Evolutionary conservation across 2,797 vertebrate genomes (phyloP), one percentile per base, ranked within the genome.

Genomic region (Pteronotus mesoamericanus): DNA sequence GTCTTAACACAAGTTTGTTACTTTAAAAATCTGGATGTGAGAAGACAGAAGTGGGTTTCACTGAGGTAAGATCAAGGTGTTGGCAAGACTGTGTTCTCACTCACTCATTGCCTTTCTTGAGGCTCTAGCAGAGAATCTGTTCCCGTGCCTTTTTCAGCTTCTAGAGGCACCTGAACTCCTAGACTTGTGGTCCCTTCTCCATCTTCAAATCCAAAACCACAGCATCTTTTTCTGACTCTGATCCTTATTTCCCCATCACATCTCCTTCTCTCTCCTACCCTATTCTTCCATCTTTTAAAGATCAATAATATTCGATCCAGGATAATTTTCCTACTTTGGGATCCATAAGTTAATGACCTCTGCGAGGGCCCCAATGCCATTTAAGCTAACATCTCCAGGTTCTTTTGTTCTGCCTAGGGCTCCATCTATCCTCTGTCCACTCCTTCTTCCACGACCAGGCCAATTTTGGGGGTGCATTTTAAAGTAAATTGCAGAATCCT

Each of bases 241-340:
- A 48, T 34, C 15, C 1, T 4, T 68, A 5, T 19, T 74, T 95
- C 34, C 14, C 4, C 57, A 14, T 21, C 48, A 44, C 12, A 37
- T 53, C 37, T 72, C 29, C 19, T 59, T 64, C n/a, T 80, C 69
- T 16, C 51, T 19, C 72, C 39, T 57, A 8, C 32, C 21, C n/a
- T 53, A n/a, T 82, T 64, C 24, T 94, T 90, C 7, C 10, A 12
- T 59, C 48, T 78, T 86, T 82, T 89, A 57, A 88, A 85, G 6
- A 9, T 3, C 0, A 24, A 74, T 24, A 48, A 48, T 44, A 78
- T 26, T 77, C 19, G 11, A 18, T 2, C 11, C 37, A 66, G 6
- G 32, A 75, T 68, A 44, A 66, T 1, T 19, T 59, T 18, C 5
- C 34, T 44, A 11, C 3, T 69, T 78, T 89, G 29, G 21, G 55